Evolutionary conservation across 2,888 invertebrate genomes (phyloP).

Genomic region (Megamerina dolium): DNA sequence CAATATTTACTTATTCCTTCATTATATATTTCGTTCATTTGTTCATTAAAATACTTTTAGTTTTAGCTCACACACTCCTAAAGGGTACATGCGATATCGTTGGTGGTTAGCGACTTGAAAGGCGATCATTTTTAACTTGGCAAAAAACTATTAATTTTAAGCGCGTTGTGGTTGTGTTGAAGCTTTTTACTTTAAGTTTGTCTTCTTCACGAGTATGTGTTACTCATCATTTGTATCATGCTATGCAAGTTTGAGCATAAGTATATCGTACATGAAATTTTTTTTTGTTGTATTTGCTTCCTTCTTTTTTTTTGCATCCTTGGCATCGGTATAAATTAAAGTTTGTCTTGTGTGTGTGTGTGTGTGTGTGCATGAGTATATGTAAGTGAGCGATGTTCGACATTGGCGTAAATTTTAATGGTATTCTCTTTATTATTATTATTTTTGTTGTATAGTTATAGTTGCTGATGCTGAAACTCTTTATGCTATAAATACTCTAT

Average conservation of each 20-base stretch:
- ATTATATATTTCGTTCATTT: too few relatives aligned
- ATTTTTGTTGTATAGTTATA: too few relatives aligned
- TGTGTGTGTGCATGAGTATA: constrained; percentile 2
- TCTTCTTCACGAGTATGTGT: neutral
- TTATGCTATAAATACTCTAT: too few relatives aligned
- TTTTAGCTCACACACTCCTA: too few relatives aligned
- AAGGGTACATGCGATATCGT: too few relatives aligned
- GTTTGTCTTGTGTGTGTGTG: neutral
- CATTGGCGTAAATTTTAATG: neutral
- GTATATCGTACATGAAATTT: too few relatives aligned
- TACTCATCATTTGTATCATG: neutral
- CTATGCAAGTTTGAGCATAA: too few relatives aligned
- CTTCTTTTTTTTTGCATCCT: too few relatives aligned
- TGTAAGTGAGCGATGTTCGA: constrained; percentile 3
- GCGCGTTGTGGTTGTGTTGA: constrained; percentile 11
- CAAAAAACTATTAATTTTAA: constrained; percentile 45
- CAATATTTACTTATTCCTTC: too few relatives aligned
- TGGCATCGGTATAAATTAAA: neutral
- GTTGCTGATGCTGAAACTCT: too few relatives aligned
- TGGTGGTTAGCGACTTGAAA: constrained; percentile 42
- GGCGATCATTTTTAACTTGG: constrained; percentile 45
- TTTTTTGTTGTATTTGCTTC: neutral
- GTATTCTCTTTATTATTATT: neutral
- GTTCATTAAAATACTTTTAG: constrained; percentile 14
- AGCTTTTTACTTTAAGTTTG: neutral